phyloP scores from a whole-genome alignment of 2,797 vertebrate genomes.

The Alcedo atthis region DNA sequence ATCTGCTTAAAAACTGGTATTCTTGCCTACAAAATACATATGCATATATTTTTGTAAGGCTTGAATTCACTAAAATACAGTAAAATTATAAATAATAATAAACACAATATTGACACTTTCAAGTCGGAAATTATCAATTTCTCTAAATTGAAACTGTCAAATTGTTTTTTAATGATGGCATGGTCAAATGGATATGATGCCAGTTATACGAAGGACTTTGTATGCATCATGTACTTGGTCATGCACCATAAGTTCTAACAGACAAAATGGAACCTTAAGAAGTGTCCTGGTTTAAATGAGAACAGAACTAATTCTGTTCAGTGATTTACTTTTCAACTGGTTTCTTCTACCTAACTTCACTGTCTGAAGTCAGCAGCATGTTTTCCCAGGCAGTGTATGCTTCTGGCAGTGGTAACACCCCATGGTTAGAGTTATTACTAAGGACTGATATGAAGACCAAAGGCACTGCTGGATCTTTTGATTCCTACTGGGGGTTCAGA shows the following conservation, averaged over 20 bases:
- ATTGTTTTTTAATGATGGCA: background rate
- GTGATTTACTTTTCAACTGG: no score
- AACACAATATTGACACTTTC: background rate
- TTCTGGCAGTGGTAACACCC: no score
- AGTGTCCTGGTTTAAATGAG: no score
- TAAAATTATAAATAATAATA: background rate
- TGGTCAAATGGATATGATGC: background rate
- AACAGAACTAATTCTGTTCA: no score
- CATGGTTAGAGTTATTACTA: no score
- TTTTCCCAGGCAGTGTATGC: no score
- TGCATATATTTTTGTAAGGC: background rate
- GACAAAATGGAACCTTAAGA: background rate
- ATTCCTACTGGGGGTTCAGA: no score
- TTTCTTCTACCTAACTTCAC: no score
- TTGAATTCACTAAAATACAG: background rate
- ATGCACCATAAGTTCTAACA: background rate
- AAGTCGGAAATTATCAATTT: background rate
- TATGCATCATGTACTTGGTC: background rate
- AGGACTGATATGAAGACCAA: no score
- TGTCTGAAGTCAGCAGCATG: no score
- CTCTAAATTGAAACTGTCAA: background rate
- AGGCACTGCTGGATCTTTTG: no score
- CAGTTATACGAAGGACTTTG: background rate
- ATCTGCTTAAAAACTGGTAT: background rate
- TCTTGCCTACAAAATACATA: background rate